Conservation (phyloP, 2,888 invertebrate genomes). For the Cheilosia vernalis region DNA sequence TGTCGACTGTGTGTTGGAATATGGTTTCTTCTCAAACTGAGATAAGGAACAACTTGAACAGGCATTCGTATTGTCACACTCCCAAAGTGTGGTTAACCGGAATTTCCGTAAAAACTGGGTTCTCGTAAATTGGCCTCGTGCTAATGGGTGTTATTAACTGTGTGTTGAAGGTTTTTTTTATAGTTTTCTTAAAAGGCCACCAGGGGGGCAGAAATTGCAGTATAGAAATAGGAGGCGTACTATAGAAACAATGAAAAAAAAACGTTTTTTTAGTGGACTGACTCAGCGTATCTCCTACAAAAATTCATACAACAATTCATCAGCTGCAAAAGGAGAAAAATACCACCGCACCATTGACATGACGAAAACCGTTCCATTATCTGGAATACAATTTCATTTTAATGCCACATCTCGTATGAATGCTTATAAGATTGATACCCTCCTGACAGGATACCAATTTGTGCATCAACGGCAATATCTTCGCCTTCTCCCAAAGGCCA, state of each 20-base stretch:
- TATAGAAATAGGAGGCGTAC: no score
- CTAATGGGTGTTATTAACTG: no score
- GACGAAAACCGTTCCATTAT: neutral
- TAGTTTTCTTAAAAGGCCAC: no score
- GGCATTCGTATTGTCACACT: conserved; percentile 16
- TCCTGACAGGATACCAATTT: conserved; percentile 16
- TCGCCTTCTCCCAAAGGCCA: neutral
- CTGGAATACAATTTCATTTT: neutral
- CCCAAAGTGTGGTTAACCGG: neutral
- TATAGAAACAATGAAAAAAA: no score
- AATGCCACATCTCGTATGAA: neutral
- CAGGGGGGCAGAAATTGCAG: no score
- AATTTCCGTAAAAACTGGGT: neutral
- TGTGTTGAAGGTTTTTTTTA: no score
- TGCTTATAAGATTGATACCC: conserved; percentile 12
- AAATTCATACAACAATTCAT: no score
- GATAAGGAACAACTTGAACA: conserved; percentile 31
- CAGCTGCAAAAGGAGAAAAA: no score
- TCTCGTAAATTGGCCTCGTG: no score
- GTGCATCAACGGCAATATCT: conserved; percentile 3
- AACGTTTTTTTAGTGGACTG: no score
- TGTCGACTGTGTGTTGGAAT: conserved; percentile 29
- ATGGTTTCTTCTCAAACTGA: neutral
- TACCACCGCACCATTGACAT: neutral
- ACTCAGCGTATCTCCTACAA: no score